phyloP scores from a whole-genome alignment of 1,140 invertebrate species.

The Lordiphosa clarofinis region DNA sequence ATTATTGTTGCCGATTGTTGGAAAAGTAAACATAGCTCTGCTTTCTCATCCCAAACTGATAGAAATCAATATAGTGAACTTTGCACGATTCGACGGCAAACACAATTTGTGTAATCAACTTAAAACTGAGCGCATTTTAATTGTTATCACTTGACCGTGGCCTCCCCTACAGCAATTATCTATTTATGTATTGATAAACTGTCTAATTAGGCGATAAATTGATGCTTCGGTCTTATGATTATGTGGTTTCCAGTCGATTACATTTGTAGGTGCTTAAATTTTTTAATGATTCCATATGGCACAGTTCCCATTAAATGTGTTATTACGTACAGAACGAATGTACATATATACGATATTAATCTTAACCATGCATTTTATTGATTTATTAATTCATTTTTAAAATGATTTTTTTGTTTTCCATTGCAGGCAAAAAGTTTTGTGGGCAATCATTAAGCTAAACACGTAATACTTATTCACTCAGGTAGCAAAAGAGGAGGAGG shows the following conservation, averaged over 20 bases:
- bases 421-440: constrained; percentile 62
- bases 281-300: background rate
- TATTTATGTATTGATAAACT: constrained; percentile 18
- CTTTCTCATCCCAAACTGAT: background rate
- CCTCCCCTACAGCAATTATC: constrained; percentile 26
- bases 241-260: constrained; percentile 39
- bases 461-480: constrained; percentile 62
- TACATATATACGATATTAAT: constrained; percentile 11
- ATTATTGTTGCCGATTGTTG: constrained; percentile 2
- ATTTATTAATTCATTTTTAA: constrained; percentile 31
- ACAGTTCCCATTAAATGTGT: constrained; percentile 14
- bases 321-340: constrained; percentile 14
- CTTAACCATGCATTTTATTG: constrained; percentile 47
- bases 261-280: constrained; percentile 5
- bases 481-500: constrained; percentile 47
- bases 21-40: constrained; percentile 1
- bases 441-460: constrained; percentile 67
- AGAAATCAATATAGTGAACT: background rate
- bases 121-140: constrained; percentile 27
- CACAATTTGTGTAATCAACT: constrained; percentile 23
- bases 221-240: constrained; percentile 9
- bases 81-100: background rate
- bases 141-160: constrained; percentile 46
- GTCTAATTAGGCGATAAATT: constrained; percentile 52
- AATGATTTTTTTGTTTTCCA: constrained; percentile 21